Conservation (phyloP, 2,797 vertebrate genomes). For the Sebastes taczanowskii region DNA sequence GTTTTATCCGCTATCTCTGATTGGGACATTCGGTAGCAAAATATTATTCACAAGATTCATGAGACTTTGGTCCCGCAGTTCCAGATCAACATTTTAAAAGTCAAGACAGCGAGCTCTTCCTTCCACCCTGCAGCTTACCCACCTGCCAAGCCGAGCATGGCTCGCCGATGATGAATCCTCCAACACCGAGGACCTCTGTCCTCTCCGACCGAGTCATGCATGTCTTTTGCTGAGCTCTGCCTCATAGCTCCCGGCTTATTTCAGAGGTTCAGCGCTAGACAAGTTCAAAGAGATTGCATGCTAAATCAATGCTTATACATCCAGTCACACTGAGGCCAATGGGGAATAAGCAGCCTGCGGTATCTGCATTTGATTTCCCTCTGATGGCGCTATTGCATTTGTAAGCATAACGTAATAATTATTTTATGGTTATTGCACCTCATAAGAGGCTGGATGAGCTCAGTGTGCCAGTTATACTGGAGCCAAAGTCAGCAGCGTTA, state of each 20-base stretch:
- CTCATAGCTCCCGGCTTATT: conserved; percentile 36
- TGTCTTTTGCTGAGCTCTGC: conserved; percentile 52
- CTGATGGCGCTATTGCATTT: conserved; percentile 41
- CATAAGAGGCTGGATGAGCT: conserved; percentile 48
- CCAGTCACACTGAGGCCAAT: conserved; percentile 24
- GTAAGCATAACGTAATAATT: conserved; percentile 57
- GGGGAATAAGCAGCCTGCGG: conserved; percentile 18
- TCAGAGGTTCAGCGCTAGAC: conserved; percentile 31
- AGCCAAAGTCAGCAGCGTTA: conserved; percentile 35
- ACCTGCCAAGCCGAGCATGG: conserved; percentile 17
- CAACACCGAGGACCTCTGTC: conserved; percentile 21
- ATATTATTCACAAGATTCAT: background rate
- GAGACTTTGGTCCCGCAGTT: background rate
- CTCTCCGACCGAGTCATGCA: conserved; percentile 32
- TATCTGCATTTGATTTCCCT: conserved; percentile 52
- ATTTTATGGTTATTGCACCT: conserved; percentile 51
- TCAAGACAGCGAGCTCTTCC: conserved; percentile 3
- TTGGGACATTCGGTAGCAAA: background rate
- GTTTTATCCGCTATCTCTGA: background rate
- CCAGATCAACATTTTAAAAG: conserved; percentile 21
- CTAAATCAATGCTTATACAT: conserved; percentile 38
- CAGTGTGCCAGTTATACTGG: conserved; percentile 29
- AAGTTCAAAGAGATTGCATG: conserved; percentile 7
- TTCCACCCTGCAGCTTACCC: background rate
- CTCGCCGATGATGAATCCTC: conserved; percentile 33